phyloP scores from a whole-genome alignment of 35 echinoderm and acorn worm species.

The Holothuria glaberrima region DNA sequence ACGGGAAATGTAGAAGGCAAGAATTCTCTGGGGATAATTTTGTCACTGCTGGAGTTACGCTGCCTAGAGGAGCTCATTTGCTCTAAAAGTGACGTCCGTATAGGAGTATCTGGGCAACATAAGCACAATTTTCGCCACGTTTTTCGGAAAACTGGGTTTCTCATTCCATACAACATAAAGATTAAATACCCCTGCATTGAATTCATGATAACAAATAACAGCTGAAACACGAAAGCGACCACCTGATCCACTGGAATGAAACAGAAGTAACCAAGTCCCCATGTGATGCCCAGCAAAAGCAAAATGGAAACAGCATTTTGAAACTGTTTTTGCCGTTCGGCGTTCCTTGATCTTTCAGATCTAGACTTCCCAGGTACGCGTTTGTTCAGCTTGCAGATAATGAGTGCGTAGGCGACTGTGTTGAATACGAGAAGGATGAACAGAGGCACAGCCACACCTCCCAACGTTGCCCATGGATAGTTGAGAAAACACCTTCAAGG shows the following conservation, averaged over 20 bases:
- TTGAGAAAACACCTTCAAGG: constrained; percentile 20
- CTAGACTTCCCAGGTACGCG: constrained; percentile 18
- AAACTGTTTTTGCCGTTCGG: neutral
- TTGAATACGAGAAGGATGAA: constrained; percentile 8
- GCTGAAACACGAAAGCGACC: constrained; percentile 20
- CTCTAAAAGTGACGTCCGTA: no score
- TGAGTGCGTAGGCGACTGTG: neutral
- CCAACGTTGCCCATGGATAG: constrained; percentile 19
- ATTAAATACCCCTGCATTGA: constrained; percentile 41
- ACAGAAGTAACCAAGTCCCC: constrained; percentile 44
- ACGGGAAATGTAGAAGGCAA: no score
- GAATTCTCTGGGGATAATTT: no score
- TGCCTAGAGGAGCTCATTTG: no score
- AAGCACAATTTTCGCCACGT: constrained; percentile 10
- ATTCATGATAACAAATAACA: constrained; percentile 25
- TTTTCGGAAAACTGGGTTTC: constrained; percentile 42
- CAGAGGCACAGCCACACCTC: constrained; percentile 12
- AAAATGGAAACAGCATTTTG: constrained; percentile 33
- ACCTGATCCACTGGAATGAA: constrained; percentile 2
- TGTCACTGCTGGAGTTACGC: no score
- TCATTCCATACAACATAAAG: constrained; percentile 48
- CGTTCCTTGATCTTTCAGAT: neutral
- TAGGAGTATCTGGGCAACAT: neutral
- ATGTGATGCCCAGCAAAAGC: constrained; percentile 19
- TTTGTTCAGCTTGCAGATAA: constrained; percentile 11